These are phyloP conservation scores for Artibeus jamaicensis DNA, from an alignment of 2,797 vertebrate genomes.

Conservation along the genomic window DNA sequence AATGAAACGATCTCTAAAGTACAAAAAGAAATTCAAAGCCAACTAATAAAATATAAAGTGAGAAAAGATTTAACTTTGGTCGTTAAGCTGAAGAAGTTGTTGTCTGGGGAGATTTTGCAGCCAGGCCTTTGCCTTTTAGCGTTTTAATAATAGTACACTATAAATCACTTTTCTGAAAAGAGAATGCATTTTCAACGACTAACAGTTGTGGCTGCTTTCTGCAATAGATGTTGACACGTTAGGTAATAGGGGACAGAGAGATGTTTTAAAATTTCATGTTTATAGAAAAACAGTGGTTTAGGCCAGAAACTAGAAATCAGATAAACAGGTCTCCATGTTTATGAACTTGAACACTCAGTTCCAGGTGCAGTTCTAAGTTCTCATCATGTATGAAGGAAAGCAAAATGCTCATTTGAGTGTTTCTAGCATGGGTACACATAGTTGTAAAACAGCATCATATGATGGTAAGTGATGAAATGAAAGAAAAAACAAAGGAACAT, in stretches of 20 bases:
- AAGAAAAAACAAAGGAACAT: neutral
- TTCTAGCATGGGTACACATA: neutral
- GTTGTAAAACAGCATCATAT: accelerated
- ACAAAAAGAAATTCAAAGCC: neutral
- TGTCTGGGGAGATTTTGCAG: neutral
- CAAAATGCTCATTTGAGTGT: neutral
- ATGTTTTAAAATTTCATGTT: neutral
- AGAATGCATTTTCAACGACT: neutral
- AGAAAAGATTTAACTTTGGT: neutral
- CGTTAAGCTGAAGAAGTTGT: neutral
- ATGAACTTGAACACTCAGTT: neutral
- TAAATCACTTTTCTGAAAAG: neutral
- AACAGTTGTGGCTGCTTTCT: neutral
- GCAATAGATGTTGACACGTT: neutral
- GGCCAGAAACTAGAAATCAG: neutral
- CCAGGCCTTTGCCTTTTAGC: neutral
- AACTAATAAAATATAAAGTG: neutral
- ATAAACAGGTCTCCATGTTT: neutral
- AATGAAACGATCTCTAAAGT: neutral
- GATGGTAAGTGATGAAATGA: neutral
- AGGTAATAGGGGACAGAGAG: neutral
- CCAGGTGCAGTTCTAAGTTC: neutral
- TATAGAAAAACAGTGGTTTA: neutral
- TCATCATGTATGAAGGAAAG: neutral
- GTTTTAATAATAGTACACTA: neutral